Percentiles rank a stretch among this genome's conserved stretches.
Evolutionary conservation across 2,888 invertebrate species (phyloP).

Genomic region (Limnephilus rhombicus): DNA sequence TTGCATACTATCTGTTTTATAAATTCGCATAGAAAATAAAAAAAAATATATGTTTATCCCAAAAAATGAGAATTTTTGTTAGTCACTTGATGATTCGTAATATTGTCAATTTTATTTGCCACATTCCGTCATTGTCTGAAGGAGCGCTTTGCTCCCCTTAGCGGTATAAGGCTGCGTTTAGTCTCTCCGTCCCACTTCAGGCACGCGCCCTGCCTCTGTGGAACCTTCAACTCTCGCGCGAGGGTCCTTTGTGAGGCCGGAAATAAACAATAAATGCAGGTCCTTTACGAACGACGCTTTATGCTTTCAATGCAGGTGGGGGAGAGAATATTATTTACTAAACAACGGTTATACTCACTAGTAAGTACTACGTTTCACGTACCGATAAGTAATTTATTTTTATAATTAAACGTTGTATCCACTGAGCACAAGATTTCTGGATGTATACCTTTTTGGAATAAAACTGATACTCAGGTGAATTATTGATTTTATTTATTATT

Average conservation of each 20-base stretch:
- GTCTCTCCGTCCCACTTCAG: not conserved
- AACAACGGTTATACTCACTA: not conserved
- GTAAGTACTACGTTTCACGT: not conserved
- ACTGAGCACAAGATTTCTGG: no score
- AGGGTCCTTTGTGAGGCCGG: conserved; percentile 8
- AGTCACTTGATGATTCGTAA: not conserved
- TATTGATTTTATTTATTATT: no score
- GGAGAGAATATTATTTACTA: not conserved
- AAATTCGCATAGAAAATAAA: not conserved
- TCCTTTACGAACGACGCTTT: conserved; percentile 1
- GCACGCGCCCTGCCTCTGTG: not conserved
- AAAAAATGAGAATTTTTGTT: not conserved
- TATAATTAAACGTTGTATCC: no score
- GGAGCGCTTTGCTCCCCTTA: not conserved
- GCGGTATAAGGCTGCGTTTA: not conserved
- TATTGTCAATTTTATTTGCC: not conserved
- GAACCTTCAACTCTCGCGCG: conserved; percentile 11
- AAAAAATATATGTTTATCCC: not conserved
- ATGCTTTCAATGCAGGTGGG: not conserved
- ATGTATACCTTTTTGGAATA: no score
- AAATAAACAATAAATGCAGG: conserved; percentile 13
- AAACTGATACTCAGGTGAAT: no score
- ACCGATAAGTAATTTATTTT: no score
- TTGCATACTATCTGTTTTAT: no score
- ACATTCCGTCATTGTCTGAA: not conserved